Evolutionary conservation across 2,113 vertebrate species (phyloP), one percentile per base, ranked within the genome.

Genomic region (Alosa alosa): DNA sequence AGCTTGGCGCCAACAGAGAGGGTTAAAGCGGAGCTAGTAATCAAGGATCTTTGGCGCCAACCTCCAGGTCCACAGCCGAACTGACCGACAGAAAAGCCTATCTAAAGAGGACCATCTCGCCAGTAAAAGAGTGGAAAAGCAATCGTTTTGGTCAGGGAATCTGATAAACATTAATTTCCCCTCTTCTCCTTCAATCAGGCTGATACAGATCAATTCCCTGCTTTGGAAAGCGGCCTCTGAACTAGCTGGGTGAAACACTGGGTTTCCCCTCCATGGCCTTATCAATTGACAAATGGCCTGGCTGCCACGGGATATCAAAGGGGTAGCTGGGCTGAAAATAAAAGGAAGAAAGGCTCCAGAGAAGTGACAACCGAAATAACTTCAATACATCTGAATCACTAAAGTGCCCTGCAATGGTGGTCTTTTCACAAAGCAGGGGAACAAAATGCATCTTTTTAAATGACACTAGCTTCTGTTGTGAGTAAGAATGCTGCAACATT

Each of bases 91-190:
- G 60, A 13, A 81, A 78, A 88, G 82, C 39, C 46, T 68, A 45
- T 72, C 83, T 50, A 86, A 36, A 60, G 64, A 72, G 36, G 45
- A 45, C 39, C 81, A 78, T 60, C 57, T 68, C 36, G 31, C 5
- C 72, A 41, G 64, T 81, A 78, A 85, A 84, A 60, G 18, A 57
- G 25, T 36, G n/a, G 45, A 85, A 78, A 78, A 17, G 72, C 72
- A 85, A 82, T 49, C 44, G 83, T 81, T 82, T 85, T 85, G 46
- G 64, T 83, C 18, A 36, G 39, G 41, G n/a, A 68, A 85, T 78
- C 84, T 55, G 82, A 85, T 86, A 87, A 81, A 64, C 18, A 10
- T 84, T 85, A 46, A 85, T 83, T 72, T 52, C 17, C 68, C 41
- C 81, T 64, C 22, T 83, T 9, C 49, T 84, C n/a, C 68, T 46